These are phyloP conservation scores for Eupithecia vulgata DNA, from an alignment of 2,888 invertebrate species.

Conservation along the genomic window DNA sequence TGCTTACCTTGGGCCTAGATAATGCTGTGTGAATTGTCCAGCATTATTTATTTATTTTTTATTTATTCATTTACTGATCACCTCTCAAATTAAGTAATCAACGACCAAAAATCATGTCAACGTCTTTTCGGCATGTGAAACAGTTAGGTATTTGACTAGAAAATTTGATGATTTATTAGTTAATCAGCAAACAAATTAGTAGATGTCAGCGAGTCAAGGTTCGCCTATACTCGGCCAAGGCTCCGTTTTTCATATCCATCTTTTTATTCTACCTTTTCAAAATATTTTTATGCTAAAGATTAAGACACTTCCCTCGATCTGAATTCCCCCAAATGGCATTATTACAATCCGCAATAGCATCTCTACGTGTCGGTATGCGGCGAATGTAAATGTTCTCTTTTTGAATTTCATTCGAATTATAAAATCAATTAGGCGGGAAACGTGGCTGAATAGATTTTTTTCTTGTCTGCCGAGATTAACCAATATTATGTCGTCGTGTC, in stretches of 20 bases:
- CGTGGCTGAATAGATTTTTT: conserved; percentile 48
- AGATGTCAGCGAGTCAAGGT: neutral
- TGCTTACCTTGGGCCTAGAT: no score
- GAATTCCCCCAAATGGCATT: conserved; percentile 39
- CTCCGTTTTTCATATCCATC: neutral
- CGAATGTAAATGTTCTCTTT: conserved; percentile 68
- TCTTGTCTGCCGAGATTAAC: conserved; percentile 40
- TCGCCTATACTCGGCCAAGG: neutral
- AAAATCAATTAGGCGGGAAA: conserved; percentile 74
- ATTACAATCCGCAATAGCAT: conserved; percentile 50
- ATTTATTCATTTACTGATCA: no score
- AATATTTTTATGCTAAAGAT: conserved; percentile 19
- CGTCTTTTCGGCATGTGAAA: no score
- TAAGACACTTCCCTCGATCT: conserved; percentile 20
- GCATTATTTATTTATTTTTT: no score
- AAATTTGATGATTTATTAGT: neutral
- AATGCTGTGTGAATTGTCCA: no score
- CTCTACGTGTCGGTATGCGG: conserved; percentile 60
- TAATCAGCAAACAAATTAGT: no score
- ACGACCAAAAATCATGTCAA: no score
- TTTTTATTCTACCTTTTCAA: neutral
- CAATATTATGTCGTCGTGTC: conserved; percentile 24
- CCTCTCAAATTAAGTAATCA: no score
- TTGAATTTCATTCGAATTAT: conserved; percentile 66
- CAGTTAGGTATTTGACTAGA: neutral